Base-by-base conservation (phyloP, 1,140 invertebrate genomes). In the Bradynema listronoti region DNA sequence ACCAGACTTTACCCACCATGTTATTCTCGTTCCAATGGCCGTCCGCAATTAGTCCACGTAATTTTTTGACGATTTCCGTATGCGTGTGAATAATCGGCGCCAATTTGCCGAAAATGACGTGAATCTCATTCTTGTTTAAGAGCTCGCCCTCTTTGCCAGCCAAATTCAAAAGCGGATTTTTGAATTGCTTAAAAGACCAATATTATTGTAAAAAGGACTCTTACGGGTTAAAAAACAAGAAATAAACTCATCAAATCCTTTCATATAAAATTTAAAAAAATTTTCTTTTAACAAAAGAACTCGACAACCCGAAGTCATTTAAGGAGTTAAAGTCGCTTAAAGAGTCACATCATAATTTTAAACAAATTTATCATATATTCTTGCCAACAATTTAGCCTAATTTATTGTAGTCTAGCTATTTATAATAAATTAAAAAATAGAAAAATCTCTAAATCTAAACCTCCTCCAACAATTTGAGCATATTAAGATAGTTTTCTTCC, bases 401-500 rank as follows among this genome's bases (percentile, higher is more conserved):
- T n/a, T n/a, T n/a, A n/a, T n/a, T n/a, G n/a, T n/a, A n/a, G n/a
- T n/a, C n/a, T n/a, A n/a, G n/a, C n/a, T n/a, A n/a, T n/a, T n/a
- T n/a, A n/a, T n/a, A n/a, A n/a, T n/a, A n/a, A n/a, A n/a, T n/a
- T n/a, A n/a, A n/a, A n/a, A n/a, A n/a, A n/a, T n/a, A n/a, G n/a
- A n/a, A n/a, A n/a, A n/a, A n/a, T n/a, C n/a, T n/a, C n/a, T n/a
- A n/a, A n/a, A n/a, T n/a, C n/a, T 22, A 5, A 29, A 64, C 62
- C 32, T 56, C 32, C 6, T 61, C 29, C 1, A 66, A 14, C 11
- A 66, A 2, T 24, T 54, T 47, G 14, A 66, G 42, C 16, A 56
- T 42, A n/a, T 43, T 29, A 33, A 68, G 30, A 24, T 66, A 66
- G 39, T 66, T 66, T 34, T 66, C 27, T 36, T 66, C 64, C 1